Percentiles rank a stretch among this genome's conserved stretches.
Conservation (phyloP, 2,888 invertebrate genomes). For the Drosophila neutralis region DNA sequence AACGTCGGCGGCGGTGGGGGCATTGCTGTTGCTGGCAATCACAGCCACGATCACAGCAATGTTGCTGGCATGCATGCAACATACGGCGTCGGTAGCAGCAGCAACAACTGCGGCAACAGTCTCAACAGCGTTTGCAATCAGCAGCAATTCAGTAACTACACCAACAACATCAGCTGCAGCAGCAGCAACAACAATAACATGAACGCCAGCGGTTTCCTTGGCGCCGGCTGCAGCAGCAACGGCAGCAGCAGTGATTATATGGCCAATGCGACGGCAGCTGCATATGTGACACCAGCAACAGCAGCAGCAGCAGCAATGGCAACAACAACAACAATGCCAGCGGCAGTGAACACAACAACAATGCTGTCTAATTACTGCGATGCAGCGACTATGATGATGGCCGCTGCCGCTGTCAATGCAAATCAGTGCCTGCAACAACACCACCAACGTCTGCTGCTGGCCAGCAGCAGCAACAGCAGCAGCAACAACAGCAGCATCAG, state of each 20-base stretch:
- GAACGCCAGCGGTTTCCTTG: slow-evolving; percentile 62
- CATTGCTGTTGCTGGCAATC: slow-evolving; percentile 50
- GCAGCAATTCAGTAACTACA: slow-evolving; percentile 75
- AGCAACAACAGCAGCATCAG: slow-evolving; percentile 47
- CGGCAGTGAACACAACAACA: slow-evolving; percentile 77
- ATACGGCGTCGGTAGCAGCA: slow-evolving; percentile 33
- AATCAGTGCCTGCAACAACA: slow-evolving; percentile 84
- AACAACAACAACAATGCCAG: slow-evolving; percentile 46
- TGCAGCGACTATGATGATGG: slow-evolving; percentile 85
- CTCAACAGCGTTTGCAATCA: slow-evolving; percentile 69
- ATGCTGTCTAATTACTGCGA: slow-evolving; percentile 85
- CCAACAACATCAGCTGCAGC: slow-evolving; percentile 55
- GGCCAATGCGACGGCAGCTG: slow-evolving; percentile 57
- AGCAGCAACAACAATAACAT: slow-evolving; percentile 47
- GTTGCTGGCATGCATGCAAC: slow-evolving; percentile 69
- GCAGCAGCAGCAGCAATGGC: slow-evolving; percentile 47
- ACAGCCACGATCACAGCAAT: slow-evolving; percentile 72
- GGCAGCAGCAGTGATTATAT: slow-evolving; percentile 58
- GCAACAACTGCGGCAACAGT: slow-evolving; percentile 56
- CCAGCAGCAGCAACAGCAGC: slow-evolving; percentile 51
- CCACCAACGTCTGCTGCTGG: slow-evolving; percentile 81
- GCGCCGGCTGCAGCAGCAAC: slow-evolving; percentile 52
- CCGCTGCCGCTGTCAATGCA: slow-evolving; percentile 84
- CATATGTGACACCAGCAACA: slow-evolving; percentile 62
- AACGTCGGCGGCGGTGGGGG: slow-evolving; percentile 27